A percentile compares a stretch with the other conserved stretches of the same genome.
phyloP scores from a whole-genome alignment of 2,888 invertebrate genomes.

The Ormyrus pomaceus region DNA sequence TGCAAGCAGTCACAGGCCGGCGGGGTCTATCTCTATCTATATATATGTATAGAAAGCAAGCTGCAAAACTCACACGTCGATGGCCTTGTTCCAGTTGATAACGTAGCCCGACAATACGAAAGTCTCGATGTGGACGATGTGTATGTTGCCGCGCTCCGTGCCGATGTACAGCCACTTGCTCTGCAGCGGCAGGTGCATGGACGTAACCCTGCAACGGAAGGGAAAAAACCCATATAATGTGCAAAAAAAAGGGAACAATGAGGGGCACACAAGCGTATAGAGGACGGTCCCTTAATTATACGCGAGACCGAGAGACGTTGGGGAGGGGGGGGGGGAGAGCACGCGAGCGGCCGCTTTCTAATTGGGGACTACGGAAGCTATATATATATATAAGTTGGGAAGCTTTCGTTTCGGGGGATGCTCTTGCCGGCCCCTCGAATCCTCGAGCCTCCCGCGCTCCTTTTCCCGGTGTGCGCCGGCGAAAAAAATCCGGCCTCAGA shows the following conservation, averaged over 20 bases:
- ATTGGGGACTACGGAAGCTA: slow-evolving; percentile 21
- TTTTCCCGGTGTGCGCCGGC: neutral
- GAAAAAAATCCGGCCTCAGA: neutral
- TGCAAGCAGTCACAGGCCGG: too few relatives aligned
- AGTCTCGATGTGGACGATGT: slow-evolving; percentile 96
- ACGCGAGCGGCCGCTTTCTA: slow-evolving; percentile 3
- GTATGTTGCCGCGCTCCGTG: slow-evolving; percentile 98
- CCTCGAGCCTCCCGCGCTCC: neutral
- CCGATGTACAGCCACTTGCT: slow-evolving; percentile 99
- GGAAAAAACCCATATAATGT: neutral
- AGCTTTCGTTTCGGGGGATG: slow-evolving; percentile 12
- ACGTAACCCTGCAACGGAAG: slow-evolving; percentile 88
- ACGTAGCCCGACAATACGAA: slow-evolving; percentile 98
- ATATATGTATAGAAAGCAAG: neutral
- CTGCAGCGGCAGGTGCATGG: slow-evolving; percentile 95
- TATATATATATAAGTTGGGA: slow-evolving; percentile 28
- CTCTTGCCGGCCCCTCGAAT: neutral
- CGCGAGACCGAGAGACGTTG: neutral
- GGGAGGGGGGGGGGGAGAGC: neutral
- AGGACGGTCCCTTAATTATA: neutral
- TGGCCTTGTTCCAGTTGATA: slow-evolving; percentile 99
- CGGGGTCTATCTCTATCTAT: neutral
- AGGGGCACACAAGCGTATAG: neutral
- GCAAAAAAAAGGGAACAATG: neutral
- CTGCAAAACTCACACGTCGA: slow-evolving; percentile 92